A percentile compares a stretch with the other conserved stretches of the same genome.
These are phyloP conservation scores for Chrysomela aeneicollis DNA, from an alignment of 2,888 invertebrate genomes.

Conservation along the genomic window DNA sequence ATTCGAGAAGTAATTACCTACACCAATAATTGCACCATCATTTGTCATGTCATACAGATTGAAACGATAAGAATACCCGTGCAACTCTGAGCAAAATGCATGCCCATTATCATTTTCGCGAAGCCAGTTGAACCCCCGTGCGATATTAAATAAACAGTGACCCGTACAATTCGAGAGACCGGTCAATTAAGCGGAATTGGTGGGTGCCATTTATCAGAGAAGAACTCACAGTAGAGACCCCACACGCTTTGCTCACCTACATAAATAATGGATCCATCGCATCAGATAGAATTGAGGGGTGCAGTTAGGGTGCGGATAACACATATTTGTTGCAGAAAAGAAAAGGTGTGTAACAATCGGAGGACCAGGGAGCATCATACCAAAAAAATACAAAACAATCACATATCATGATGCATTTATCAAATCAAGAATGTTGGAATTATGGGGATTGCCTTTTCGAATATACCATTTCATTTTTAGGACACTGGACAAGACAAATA, in stretches of 20 bases:
- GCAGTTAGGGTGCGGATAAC: slow-evolving; percentile 36
- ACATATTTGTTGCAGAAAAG: slow-evolving; percentile 30
- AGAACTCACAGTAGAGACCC: slow-evolving; percentile 48
- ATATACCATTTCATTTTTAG: too few species aligned
- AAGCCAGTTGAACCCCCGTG: not conserved
- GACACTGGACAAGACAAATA: too few species aligned
- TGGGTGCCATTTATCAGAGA: slow-evolving; percentile 57
- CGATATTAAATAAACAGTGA: slow-evolving; percentile 44
- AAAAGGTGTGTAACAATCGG: slow-evolving; percentile 13
- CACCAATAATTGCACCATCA: too few species aligned
- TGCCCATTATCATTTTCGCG: not conserved
- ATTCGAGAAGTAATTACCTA: too few species aligned
- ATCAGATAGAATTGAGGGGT: slow-evolving; percentile 32
- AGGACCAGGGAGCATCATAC: not conserved
- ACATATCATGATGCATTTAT: too few species aligned
- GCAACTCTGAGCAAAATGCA: too few species aligned
- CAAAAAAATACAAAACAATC: too few species aligned
- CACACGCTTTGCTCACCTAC: slow-evolving; percentile 36
- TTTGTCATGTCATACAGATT: not conserved
- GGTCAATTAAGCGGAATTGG: slow-evolving; percentile 60
- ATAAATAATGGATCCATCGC: slow-evolving; percentile 38
- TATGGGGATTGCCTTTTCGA: too few species aligned
- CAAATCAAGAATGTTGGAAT: too few species aligned
- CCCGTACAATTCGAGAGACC: slow-evolving; percentile 54
- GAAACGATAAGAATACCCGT: too few species aligned